A percentile compares a stretch with the other conserved stretches of the same genome.
Conservation (phyloP, 2,888 invertebrate species). For the Thereva nobilitata region DNA sequence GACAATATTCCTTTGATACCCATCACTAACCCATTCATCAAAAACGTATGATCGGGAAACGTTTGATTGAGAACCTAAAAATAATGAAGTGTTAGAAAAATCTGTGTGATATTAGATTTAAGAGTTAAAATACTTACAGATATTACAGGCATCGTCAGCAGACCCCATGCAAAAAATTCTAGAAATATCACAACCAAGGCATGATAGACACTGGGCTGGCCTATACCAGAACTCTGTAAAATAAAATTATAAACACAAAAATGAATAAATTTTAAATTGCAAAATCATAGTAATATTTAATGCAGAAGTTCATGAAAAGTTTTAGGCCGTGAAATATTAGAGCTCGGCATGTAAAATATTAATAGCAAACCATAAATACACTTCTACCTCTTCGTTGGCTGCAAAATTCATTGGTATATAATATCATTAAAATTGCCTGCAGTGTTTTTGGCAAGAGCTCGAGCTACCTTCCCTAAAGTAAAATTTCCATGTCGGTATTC, state of each 20-base stretch:
- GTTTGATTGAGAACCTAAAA: conserved; percentile 85
- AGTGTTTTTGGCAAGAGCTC: too few relatives aligned
- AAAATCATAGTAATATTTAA: background rate
- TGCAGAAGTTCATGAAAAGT: too few relatives aligned
- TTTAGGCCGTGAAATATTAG: too few relatives aligned
- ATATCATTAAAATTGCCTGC: too few relatives aligned
- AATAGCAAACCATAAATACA: too few relatives aligned
- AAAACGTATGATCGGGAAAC: conserved; percentile 97
- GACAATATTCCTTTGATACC: conserved; percentile 97
- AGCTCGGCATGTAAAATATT: too few relatives aligned
- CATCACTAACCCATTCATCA: conserved; percentile 99
- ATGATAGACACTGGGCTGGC: conserved; percentile 96
- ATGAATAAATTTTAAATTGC: conserved; percentile 32
- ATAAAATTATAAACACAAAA: conserved; percentile 46
- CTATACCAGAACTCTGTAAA: conserved; percentile 80
- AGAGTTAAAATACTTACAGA: conserved; percentile 52
- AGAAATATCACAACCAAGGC: conserved; percentile 98
- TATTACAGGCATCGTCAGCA: conserved; percentile 97
- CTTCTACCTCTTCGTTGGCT: too few relatives aligned
- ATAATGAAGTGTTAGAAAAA: conserved; percentile 20
- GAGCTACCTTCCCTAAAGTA: too few relatives aligned
- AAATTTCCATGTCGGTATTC: too few relatives aligned
- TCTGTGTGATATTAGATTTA: background rate
- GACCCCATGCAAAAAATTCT: conserved; percentile 99
- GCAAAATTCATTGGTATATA: too few relatives aligned